These are phyloP conservation scores for Orchesella flavescens DNA, from an alignment of 2,888 invertebrate genomes.

Conservation along the genomic window DNA sequence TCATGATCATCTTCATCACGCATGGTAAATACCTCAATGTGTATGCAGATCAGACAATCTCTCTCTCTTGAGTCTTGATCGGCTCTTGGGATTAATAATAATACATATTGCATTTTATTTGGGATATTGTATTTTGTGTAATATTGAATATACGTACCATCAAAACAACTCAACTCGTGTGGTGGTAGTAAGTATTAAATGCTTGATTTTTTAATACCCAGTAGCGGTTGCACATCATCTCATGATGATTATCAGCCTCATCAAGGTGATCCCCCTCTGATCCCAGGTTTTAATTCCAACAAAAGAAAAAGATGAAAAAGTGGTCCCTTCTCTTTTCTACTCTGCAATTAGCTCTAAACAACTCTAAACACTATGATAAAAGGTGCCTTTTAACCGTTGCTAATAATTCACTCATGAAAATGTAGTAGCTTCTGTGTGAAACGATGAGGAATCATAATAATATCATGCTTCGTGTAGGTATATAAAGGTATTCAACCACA, in stretches of 20 bases:
- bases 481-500: too few relatives aligned
- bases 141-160: not conserved
- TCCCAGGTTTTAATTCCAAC: constrained; percentile 36
- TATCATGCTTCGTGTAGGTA: too few relatives aligned
- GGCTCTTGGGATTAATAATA: constrained; percentile 1
- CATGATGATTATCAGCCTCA: constrained; percentile 32
- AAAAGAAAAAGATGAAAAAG: constrained; percentile 17
- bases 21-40: constrained; percentile 55
- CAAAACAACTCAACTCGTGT: not conserved
- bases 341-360: constrained; percentile 50
- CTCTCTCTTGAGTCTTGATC: constrained; percentile 13
- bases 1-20: constrained; percentile 47
- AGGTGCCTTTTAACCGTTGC: constrained; percentile 40
- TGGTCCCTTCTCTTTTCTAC: constrained; percentile 32
- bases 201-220: constrained; percentile 37
- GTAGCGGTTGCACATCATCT: constrained; percentile 58
- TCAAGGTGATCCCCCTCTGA: constrained; percentile 58
- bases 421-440: constrained; percentile 1
- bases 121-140: constrained; percentile 25
- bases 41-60: constrained; percentile 58
- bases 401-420: constrained; percentile 54
- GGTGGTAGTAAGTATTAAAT: too few relatives aligned
- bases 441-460: too few relatives aligned
- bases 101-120: constrained; percentile 17
- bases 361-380: constrained; percentile 46